Evolutionary conservation across 2,888 invertebrate genomes (phyloP), one percentile per base, ranked within the genome.

Genomic region (Harmothoe impar): DNA sequence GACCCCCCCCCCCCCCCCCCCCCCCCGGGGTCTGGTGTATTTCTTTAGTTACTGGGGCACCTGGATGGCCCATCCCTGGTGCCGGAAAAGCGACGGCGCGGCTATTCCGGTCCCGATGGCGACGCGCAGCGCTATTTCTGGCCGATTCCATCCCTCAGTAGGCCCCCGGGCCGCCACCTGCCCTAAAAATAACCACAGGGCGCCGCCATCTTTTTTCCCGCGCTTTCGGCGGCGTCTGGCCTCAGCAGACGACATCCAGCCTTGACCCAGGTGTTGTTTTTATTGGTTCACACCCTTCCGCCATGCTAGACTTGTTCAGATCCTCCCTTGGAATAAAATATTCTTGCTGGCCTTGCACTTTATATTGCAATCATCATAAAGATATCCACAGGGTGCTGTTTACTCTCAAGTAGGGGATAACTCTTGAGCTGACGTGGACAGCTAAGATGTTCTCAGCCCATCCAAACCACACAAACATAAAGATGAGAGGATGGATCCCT

Each of bases 71-170:
- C 62, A 1, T 43, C 62, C 72, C 15, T 25, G 72, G 72, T 72
- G 72, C 72, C 72, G 72, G 72, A 72, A 72, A 72, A 72, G 72
- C 25, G 72, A 72, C 72, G 84, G 84, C 35, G 84, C 43, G 51
- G 17, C 43, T 84, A 84, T 84, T 84, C 29, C 84, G 43, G 84
- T 23, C 35, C 25, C 84, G n/a, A 20, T 23, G 43, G 51, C 25
- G 84, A 84, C 84, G 25, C 84, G 43, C 20, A 10, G 84, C 10
- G 51, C 84, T 84, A 84, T 84, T 84, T 84, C 51, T 35, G 84
- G 72, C 72, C 5, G 72, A 25, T 25, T 72, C 72, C 72, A 25
- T 29, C 31, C 72, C 72, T 29, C 17, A 25, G 31, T 15, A 3
- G 72, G 72, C 72, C 25, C 72, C 72, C 72, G 17, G 72, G 72